phyloP scores from a whole-genome alignment of 1,140 invertebrate genomes.

The Drosophila biarmipes region DNA sequence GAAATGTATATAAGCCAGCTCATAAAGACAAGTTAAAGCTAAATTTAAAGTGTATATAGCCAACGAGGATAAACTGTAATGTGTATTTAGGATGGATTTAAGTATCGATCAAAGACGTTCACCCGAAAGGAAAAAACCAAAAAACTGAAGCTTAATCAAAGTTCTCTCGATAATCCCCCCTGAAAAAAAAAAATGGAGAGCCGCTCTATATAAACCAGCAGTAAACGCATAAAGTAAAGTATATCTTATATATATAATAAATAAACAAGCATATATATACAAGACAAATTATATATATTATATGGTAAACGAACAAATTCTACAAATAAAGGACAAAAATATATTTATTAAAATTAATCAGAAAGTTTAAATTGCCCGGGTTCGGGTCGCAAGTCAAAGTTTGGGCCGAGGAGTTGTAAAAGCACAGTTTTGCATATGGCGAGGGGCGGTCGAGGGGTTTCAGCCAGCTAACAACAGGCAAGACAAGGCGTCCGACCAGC shows the following conservation, averaged over 20 bases:
- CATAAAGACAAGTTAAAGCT: slow-evolving; percentile 7
- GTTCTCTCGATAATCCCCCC: slow-evolving; percentile 37
- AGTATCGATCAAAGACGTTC: slow-evolving; percentile 8
- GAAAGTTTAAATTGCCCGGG: slow-evolving; percentile 36
- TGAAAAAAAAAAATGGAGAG: slow-evolving; percentile 10
- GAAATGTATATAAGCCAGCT: slow-evolving; percentile 32
- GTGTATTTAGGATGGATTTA: slow-evolving; percentile 32
- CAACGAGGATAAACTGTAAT: slow-evolving; percentile 36
- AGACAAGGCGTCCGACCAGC: slow-evolving; percentile 62
- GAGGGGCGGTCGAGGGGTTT: not conserved
- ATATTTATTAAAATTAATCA: slow-evolving; percentile 77
- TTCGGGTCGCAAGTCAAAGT: slow-evolving; percentile 52
- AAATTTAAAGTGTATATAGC: slow-evolving; percentile 38
- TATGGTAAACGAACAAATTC: slow-evolving; percentile 60
- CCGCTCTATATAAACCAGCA: slow-evolving; percentile 31
- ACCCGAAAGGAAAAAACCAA: slow-evolving; percentile 2
- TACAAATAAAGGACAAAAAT: slow-evolving; percentile 82
- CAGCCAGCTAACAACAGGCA: slow-evolving; percentile 37
- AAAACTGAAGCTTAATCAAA: slow-evolving; percentile 49
- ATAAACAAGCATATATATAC: slow-evolving; percentile 58
- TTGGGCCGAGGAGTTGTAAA: slow-evolving; percentile 39
- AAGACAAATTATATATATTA: slow-evolving; percentile 38
- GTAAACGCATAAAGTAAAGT: slow-evolving; percentile 39
- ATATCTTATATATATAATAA: slow-evolving; percentile 43
- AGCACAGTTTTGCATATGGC: slow-evolving; percentile 35